Evolutionary conservation across 1,140 invertebrate genomes (phyloP), one percentile per base, ranked within the genome.

Genomic region (Hycleus phaleratus): DNA sequence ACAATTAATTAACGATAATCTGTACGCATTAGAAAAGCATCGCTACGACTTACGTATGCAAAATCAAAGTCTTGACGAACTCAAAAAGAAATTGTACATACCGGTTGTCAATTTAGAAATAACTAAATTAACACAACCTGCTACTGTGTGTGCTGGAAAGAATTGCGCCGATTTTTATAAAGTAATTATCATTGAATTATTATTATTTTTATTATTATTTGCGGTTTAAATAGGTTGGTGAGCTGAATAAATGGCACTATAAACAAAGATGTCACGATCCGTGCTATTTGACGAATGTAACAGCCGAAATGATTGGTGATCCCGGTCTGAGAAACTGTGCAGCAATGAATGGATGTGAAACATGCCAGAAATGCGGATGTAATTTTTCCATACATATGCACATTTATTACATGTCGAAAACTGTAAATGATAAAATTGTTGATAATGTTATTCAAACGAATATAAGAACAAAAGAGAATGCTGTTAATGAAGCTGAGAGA

Each of bases 1-100:
- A 9, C 65, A 72, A 45, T 45, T 68, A 5, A 65, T 71, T 6
- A 47, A 66, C 10, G 65, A 71, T 49, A 73, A 73, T 48, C 51
- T 73, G 0, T 39, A 40, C 3, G 51, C 59, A 18, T 51, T 73
- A 43, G 26, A 67, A 25, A 58, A 54, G 18, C 67, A 69, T 18
- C 53, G 65, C 40, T 38, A 43, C 40, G 26, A 49, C 5, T 42
- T 69, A 24, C 44, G 53, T 11, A n/a, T 60, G 6, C 56, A 58
- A 9, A 60, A 66, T 40, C 52, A 60, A 9, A 64, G 56, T 48
- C 55, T 68, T 11, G 61, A 58, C 7, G 62, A 70, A 24, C 46
- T 73, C 39, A 65, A 58, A 32, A 55, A 47, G 12, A 66, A 63
- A 49, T 49, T 73, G 10, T 71, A 67, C 47, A 64, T 73, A 5